These are phyloP conservation scores for Synergus gifuensis DNA, from an alignment of 2,888 invertebrate genomes.

Conservation along the genomic window DNA sequence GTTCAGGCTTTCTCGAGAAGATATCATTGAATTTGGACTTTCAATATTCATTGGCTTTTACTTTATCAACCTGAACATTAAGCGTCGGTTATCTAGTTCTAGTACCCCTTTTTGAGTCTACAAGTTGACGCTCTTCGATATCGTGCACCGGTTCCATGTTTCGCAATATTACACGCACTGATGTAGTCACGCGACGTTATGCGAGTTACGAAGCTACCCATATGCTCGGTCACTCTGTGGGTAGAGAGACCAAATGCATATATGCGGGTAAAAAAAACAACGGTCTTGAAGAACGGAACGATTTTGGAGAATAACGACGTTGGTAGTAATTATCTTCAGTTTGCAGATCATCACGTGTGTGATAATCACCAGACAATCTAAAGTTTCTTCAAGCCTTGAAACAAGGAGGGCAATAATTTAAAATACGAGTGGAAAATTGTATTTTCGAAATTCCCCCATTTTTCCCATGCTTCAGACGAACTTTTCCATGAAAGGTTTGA, in stretches of 20 bases:
- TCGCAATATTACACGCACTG: conserved; percentile 47
- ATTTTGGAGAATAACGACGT: background rate
- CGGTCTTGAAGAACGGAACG: background rate
- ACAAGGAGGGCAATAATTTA: too few species aligned
- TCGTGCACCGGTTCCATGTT: conserved; percentile 41
- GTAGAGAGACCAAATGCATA: conserved; percentile 3
- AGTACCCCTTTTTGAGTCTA: conserved; percentile 33
- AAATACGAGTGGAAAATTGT: too few species aligned
- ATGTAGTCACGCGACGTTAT: conserved; percentile 54
- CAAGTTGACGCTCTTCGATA: conserved; percentile 40
- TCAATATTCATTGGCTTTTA: conserved; percentile 38
- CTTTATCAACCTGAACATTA: conserved; percentile 30
- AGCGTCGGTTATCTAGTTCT: conserved; percentile 36
- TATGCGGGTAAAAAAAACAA: conserved; percentile 31
- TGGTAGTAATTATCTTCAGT: background rate
- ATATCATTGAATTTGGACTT: background rate
- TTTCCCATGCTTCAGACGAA: too few species aligned
- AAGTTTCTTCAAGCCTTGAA: too few species aligned
- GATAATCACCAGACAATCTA: too few species aligned
- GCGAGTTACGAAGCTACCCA: conserved; percentile 50
- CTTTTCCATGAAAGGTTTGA: too few species aligned
- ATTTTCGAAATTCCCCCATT: too few species aligned
- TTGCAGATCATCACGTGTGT: background rate
- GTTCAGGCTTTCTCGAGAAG: conserved; percentile 4
- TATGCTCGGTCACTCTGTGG: conserved; percentile 20